Evolutionary conservation across 64 coral and sea anemone genomes (phyloP).

Genomic region (Montipora efflorescens): DNA sequence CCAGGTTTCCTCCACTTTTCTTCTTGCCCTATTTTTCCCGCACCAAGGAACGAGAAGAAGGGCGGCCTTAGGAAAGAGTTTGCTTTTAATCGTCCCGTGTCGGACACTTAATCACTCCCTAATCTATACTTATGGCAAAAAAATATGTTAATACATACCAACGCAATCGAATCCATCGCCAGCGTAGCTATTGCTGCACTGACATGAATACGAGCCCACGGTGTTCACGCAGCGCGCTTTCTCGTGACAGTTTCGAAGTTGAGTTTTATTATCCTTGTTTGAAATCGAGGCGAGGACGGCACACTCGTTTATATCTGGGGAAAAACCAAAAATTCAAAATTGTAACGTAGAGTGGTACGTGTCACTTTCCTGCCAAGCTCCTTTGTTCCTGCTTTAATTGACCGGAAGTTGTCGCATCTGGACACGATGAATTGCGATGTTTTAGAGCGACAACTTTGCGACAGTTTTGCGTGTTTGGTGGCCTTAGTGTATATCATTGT

Average conservation of each 20-base stretch:
- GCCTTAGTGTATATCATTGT: too few relatives aligned
- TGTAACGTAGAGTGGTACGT: neutral
- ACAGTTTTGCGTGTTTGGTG: too few relatives aligned
- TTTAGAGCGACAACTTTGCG: neutral
- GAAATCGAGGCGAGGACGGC: neutral
- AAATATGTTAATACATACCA: neutral
- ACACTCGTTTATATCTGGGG: conserved; percentile 61
- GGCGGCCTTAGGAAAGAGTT: neutral
- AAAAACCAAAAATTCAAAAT: neutral
- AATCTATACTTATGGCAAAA: neutral
- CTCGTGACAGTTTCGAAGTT: conserved; percentile 51
- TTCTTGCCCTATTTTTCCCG: too few relatives aligned
- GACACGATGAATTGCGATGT: neutral
- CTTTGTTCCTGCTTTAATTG: neutral
- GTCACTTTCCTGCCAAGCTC: too few relatives aligned
- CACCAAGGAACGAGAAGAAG: too few relatives aligned
- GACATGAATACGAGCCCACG: conserved; percentile 49
- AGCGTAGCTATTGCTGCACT: conserved; percentile 37
- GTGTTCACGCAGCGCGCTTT: conserved; percentile 67
- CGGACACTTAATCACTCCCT: too few relatives aligned
- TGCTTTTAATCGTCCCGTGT: neutral
- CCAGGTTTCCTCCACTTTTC: too few relatives aligned
- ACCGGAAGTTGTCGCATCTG: neutral
- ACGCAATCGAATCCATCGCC: conserved; percentile 40
- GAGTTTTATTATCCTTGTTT: conserved; percentile 32